Evolutionary conservation across 2,797 vertebrate species (phyloP).

Genomic region (Myoxocephalus aenaeus): DNA sequence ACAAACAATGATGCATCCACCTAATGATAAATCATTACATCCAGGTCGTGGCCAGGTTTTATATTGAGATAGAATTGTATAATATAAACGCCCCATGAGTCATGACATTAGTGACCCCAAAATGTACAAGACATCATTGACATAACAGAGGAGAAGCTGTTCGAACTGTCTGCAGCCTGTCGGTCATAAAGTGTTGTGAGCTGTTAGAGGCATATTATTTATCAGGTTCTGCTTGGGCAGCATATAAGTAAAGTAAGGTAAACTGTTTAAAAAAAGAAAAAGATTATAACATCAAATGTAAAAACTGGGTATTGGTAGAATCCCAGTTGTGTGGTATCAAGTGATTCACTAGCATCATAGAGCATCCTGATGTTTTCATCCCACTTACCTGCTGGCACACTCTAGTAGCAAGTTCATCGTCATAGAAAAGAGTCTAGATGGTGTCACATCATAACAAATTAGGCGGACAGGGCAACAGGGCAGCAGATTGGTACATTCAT

Average conservation of each 20-base stretch:
- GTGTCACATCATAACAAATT: slow-evolving; percentile 83
- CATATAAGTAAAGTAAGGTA: not conserved
- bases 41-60: not conserved
- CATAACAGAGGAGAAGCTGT: not conserved
- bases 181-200: not conserved
- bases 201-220: not conserved
- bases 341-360: slow-evolving; percentile 28
- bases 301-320: not conserved
- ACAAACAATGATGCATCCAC: not conserved
- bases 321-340: slow-evolving; percentile 31
- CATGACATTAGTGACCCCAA: not conserved
- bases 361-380: slow-evolving; percentile 60
- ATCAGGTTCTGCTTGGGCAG: not conserved
- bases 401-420: slow-evolving; percentile 65
- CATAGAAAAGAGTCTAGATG: slow-evolving; percentile 50
- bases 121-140: not conserved
- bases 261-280: not conserved
- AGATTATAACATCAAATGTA: not conserved
- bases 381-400: slow-evolving; percentile 66
- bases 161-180: not conserved
- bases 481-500: slow-evolving; percentile 86
- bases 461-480: slow-evolving; percentile 83
- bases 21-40: not conserved
- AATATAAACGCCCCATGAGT: not conserved
- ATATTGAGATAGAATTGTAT: not conserved